phyloP scores from a whole-genome alignment of 2,888 invertebrate species.

The Sphinx pinastri region DNA sequence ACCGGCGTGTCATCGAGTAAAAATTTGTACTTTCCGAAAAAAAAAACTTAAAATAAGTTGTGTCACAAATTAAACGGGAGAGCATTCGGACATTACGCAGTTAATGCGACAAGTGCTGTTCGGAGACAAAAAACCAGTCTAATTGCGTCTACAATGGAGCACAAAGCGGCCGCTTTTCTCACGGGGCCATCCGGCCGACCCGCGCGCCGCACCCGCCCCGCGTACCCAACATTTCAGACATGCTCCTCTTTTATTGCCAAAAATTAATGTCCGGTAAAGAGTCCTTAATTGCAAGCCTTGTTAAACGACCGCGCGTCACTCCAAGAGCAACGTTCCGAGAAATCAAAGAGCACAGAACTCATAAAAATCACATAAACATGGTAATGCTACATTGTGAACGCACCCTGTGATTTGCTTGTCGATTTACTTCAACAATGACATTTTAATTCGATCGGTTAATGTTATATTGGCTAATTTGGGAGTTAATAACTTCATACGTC shows the following conservation, averaged over 20 bases:
- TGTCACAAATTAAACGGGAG: constrained; percentile 69
- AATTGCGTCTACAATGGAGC: constrained; percentile 79
- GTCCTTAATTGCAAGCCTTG: constrained; percentile 75
- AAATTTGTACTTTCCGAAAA: constrained; percentile 31
- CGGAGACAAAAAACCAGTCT: constrained; percentile 72
- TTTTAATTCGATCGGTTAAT: constrained; percentile 78
- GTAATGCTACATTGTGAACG: constrained; percentile 69
- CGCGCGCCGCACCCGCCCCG: constrained; percentile 61
- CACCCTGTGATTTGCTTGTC: constrained; percentile 58
- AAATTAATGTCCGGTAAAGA: constrained; percentile 83
- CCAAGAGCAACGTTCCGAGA: constrained; percentile 63
- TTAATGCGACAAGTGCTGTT: constrained; percentile 70
- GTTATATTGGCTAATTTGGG: constrained; percentile 52
- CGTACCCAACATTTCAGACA: constrained; percentile 78
- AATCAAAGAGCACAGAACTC: constrained; percentile 62
- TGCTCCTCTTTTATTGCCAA: constrained; percentile 83
- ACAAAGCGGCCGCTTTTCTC: constrained; percentile 82
- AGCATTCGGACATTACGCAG: constrained; percentile 70
- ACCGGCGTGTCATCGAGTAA: background rate
- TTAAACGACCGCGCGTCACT: constrained; percentile 59
- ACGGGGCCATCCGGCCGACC: constrained; percentile 52
- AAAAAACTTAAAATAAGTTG: constrained; percentile 56
- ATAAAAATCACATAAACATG: constrained; percentile 70
- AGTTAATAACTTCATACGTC: constrained; percentile 60
- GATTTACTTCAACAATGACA: constrained; percentile 54